phyloP scores from a whole-genome alignment of 2,113 vertebrate species.

The Podilymbus podiceps region DNA sequence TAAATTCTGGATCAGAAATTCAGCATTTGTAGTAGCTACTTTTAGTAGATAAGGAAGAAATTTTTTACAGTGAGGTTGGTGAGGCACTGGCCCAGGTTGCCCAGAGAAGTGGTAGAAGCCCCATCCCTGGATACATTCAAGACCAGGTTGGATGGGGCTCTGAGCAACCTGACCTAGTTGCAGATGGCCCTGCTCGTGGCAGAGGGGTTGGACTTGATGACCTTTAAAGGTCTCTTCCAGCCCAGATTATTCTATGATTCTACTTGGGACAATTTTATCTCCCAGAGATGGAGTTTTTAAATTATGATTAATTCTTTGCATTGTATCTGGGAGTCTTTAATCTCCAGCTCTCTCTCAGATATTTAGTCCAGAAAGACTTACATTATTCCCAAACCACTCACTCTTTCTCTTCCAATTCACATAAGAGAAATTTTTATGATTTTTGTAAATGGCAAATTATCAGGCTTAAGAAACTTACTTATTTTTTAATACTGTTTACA shows the following conservation, averaged over 20 bases:
- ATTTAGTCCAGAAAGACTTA: background rate
- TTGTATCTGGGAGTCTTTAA: background rate
- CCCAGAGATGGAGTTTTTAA: constrained; percentile 13
- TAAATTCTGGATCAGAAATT: background rate
- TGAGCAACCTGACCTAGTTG: too few species aligned
- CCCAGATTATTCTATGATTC: too few species aligned
- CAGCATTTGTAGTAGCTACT: background rate
- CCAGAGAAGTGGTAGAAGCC: too few species aligned
- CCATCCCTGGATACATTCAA: too few species aligned
- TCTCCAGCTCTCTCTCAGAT: background rate
- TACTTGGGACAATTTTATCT: background rate
- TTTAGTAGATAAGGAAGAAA: too few species aligned
- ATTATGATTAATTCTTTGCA: background rate
- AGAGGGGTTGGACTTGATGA: too few species aligned
- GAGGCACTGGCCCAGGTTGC: too few species aligned
- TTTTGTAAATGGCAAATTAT: background rate
- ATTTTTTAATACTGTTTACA: background rate
- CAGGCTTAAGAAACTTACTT: background rate
- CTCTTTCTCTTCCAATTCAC: background rate
- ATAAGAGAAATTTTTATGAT: background rate
- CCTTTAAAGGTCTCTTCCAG: too few species aligned
- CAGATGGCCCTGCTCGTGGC: too few species aligned
- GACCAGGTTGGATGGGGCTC: too few species aligned
- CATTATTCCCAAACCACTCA: background rate
- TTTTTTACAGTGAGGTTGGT: too few species aligned